phyloP scores from a whole-genome alignment of 2,797 vertebrate genomes.

The Sebastes baramenuke region DNA sequence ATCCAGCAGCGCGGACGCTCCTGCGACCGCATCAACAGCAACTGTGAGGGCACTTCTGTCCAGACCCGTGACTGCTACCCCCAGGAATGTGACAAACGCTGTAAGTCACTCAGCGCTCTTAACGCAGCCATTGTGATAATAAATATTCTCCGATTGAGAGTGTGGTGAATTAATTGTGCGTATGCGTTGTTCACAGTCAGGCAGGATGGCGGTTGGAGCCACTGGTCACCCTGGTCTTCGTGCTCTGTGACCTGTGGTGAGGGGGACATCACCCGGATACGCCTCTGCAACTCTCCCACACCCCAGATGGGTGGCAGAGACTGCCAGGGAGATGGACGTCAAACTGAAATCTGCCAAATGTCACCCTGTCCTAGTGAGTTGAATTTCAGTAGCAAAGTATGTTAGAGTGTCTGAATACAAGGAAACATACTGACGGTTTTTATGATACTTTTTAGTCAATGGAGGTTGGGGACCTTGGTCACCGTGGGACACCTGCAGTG shows the following conservation, averaged over 20 bases:
- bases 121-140: background rate
- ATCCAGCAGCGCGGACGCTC: conserved; percentile 98
- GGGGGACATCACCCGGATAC: conserved; percentile 95
- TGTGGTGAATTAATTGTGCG: conserved; percentile 19
- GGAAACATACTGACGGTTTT: background rate
- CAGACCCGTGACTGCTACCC: conserved; percentile 97
- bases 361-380: conserved; percentile 93
- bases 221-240: conserved; percentile 99
- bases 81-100: conserved; percentile 97
- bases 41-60: conserved; percentile 96
- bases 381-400: background rate
- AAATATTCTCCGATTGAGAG: conserved; percentile 14
- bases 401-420: background rate
- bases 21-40: conserved; percentile 97
- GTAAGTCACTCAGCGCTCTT: conserved; percentile 81
- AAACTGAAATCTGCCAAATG: conserved; percentile 90
- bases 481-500: conserved; percentile 92
- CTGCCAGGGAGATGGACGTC: conserved; percentile 92
- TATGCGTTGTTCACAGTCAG: conserved; percentile 85
- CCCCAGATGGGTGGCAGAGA: conserved; percentile 95
- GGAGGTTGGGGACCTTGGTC: conserved; percentile 99
- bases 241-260: conserved; percentile 96
- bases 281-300: conserved; percentile 97
- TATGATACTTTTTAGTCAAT: conserved; percentile 83
- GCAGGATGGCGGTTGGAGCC: conserved; percentile 98